Evolutionary conservation across 2,113 vertebrate species (phyloP), one percentile per base, ranked within the genome.

Genomic region (Amblyopsis rosae): DNA sequence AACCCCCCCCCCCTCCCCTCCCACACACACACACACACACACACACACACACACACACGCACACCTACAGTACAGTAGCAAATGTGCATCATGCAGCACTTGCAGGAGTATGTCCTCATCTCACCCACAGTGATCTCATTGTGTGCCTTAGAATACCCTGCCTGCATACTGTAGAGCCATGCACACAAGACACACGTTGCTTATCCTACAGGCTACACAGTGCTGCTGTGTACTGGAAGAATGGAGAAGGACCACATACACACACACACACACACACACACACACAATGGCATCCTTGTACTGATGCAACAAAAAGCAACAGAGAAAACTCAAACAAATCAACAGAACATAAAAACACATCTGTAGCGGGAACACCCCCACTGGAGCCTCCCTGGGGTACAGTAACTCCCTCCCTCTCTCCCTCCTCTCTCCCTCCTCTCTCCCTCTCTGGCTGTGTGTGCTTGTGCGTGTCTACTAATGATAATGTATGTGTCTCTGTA

Each of bases 271-370:
- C 48, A 49, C 48, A 49, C 48, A 49, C 48, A 49, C 48, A 49
- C 48, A 49, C 48, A 49, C 48, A 49, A 91, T 87, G 83, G 65
- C 45, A 0, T 69, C 73, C 76, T 87, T 89, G 86, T 89, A 79
- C 87, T 91, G 87, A 91, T 85, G 88, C 85, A 89, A 91, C 82
- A 89, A 89, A 89, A 87, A 81, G 88, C 88, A 90, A 90, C 53
- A 85, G 82, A 86, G 82, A 76, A 88, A 70, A 91, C 26, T 26
- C 26, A 26, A 26, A 88, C 79, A 91, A 87, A 90, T 85, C 59
- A 17, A 69, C 47, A 53, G 32, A 9, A 48, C 16, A 56, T 12
- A 46, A 62, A n/a, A 51, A 55, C 58, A 87, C 83, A 85, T 85
- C 75, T 87, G 88, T 60, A 79, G 5, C 67, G 71, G 81, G 74